Conservation (phyloP, 2,113 vertebrate species). For the Anhinga anhinga region DNA sequence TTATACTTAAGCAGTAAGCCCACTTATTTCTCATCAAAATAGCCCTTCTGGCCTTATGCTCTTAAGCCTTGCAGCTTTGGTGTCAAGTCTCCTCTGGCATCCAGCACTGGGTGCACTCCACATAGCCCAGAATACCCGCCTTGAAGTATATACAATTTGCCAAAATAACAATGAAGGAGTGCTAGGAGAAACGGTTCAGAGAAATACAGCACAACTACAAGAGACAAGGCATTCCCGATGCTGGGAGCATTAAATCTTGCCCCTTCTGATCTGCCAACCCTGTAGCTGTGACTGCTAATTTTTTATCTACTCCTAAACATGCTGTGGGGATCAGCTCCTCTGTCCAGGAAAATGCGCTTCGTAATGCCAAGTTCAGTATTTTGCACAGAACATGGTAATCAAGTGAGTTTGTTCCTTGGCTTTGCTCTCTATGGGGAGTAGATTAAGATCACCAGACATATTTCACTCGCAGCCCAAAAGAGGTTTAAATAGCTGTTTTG, state of each 20-base stretch:
- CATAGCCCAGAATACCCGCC: neutral
- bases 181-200: neutral
- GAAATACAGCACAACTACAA: accelerated
- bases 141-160: neutral
- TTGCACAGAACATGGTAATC: neutral
- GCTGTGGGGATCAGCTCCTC: neutral
- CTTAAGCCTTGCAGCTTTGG: neutral
- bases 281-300: neutral
- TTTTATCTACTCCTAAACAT: neutral
- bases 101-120: neutral
- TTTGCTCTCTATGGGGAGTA: neutral
- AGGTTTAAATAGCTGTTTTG: neutral
- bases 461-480: neutral
- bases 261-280: neutral
- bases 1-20: neutral
- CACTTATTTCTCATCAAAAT: neutral
- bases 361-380: neutral
- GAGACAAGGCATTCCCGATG: neutral
- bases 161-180: neutral
- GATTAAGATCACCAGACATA: neutral
- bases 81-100: neutral
- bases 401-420: neutral
- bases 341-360: neutral
- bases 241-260: neutral
- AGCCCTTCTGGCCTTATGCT: neutral